Evolutionary conservation across 2,113 vertebrate species (phyloP).

Genomic region (Athene cunicularia): DNA sequence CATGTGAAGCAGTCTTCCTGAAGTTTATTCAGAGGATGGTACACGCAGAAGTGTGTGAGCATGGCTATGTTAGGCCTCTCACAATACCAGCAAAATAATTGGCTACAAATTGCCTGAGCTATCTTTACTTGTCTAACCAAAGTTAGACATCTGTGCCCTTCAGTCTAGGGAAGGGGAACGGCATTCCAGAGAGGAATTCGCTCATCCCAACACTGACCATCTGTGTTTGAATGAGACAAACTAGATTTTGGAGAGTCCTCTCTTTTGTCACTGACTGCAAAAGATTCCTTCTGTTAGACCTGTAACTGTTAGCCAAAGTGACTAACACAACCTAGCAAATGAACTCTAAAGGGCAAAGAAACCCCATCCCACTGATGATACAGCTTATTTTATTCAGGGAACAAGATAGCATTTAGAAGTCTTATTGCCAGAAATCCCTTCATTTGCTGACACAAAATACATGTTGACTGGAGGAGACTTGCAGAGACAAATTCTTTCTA

Average conservation of each 20-base stretch:
- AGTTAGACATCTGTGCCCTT: not conserved
- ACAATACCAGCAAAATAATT: not conserved
- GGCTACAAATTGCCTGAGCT: not conserved
- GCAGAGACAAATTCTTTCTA: not conserved
- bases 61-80: not conserved
- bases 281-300: not conserved
- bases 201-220: not conserved
- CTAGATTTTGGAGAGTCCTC: not conserved
- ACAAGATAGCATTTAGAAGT: rapidly evolving
- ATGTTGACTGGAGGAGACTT: not conserved
- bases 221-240: not conserved
- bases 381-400: not conserved
- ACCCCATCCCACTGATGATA: not conserved
- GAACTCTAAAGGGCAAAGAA: not conserved
- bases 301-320: not conserved
- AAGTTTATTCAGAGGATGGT: not conserved
- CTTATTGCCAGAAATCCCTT: rapidly evolving
- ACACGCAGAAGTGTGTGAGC: not conserved
- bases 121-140: not conserved
- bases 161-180: not conserved
- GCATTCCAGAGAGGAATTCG: not conserved
- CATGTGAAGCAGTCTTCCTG: not conserved
- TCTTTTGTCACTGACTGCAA: not conserved
- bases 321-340: not conserved
- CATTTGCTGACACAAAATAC: not conserved